Base-by-base conservation (phyloP, 23 tunicate genomes). In the Ascidia mentula region DNA sequence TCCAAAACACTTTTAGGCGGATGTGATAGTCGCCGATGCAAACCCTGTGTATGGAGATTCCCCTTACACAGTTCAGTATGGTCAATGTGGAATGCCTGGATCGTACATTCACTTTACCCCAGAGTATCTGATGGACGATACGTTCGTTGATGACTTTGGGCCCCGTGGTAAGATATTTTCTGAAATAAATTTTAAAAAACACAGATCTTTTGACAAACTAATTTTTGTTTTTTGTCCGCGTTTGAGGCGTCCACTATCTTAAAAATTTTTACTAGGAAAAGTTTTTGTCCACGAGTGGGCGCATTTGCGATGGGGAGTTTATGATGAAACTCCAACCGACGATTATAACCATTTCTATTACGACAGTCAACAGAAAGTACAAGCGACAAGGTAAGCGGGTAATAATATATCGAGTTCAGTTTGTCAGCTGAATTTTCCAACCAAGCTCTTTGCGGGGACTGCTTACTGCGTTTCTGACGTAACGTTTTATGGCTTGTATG, bases 231-330 rank as follows among this genome's bases (percentile, higher is more conserved):
- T n/a, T n/a, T n/a, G n/a, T n/a, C n/a, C n/a, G n/a, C n/a, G n/a
- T n/a, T n/a, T n/a, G n/a, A n/a, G n/a, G n/a, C n/a, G n/a, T n/a
- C n/a, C n/a, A n/a, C n/a, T n/a, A n/a, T n/a, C n/a, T n/a, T n/a
- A n/a, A n/a, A n/a, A n/a, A n/a, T n/a, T n/a, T n/a, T n/a, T n/a
- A n/a, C n/a, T n/a, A 89, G 95, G 89, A 5, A 89, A 89, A 79
- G 72, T 78, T 7, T 78, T 89, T 53, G 82, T 89, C 0, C 95
- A 89, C 61, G 95, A 89, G 46, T 89, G 95, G 95, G 95, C 95
- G 6, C 95, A 89, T 60, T 61, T 61, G 15, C 65, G 95, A 38
- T 89, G 95, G 95, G 95, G 95, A 18, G 95, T 89, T 15, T 89
- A 79, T 42, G 95, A 89, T 76, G 95, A 89, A 84, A 72, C 65